Base-by-base conservation (phyloP, 2,797 vertebrate species). In the Rhincodon typus region DNA sequence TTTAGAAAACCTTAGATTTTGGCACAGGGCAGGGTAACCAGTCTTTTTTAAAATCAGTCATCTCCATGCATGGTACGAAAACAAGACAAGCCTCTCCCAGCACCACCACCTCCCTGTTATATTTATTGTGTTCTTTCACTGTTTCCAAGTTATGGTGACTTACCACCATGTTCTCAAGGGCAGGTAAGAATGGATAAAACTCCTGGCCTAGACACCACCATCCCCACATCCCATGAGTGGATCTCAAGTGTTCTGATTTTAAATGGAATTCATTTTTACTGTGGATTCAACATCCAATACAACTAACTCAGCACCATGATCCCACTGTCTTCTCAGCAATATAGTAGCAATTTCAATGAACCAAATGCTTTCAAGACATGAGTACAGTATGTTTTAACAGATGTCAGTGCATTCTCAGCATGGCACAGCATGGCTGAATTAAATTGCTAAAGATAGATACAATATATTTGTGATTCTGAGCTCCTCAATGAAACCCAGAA, bases 21-120 rank as follows among this genome's bases (percentile, higher is more conserved):
- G 6, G 57, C 57, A 74, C 30, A 27, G 21, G 19, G 46, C 42
- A 46, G 46, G 46, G 21, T 86, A 46, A 50, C 4, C 21, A 53
- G 84, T 25, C 27, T 88, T 57, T 8, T 38, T 82, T 19, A 27
- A 88, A 30, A 30, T 50, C 42, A 50, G 84, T 30, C 57, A 53
- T 27, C 99, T 95, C 99, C 99, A 84, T 98, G 98, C 79, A 98
- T 99, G 98, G 97, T 98, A 96, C 98, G 99, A 96, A 99, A 99
- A 96, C 99, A 99, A 97, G 98, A 99, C 97, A 99, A 99, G 96
- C 99, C 99, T 70, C 97, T 99, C 66, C 99, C 99, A 21, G 98
- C 98, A 12, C 99, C 98, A 0, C 98, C 99, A 0, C 98, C 98
- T 62, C 98, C 98, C 57, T 57, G 19, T 62, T 66, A 2, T 19